Conservation (phyloP, 2,113 vertebrate species). For the Stigmatopora argus region DNA sequence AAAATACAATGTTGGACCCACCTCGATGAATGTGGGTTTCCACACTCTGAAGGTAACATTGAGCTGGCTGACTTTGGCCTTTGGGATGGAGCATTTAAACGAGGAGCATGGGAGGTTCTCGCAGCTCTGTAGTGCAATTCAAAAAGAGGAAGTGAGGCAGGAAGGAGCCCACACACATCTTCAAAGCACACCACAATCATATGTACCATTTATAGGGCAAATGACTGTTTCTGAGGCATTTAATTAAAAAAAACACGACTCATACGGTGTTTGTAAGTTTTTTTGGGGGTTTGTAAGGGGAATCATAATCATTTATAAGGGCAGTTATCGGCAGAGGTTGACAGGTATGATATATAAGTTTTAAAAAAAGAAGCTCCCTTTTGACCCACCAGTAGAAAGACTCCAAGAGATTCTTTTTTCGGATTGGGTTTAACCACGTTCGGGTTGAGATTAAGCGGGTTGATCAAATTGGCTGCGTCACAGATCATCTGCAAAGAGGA, state of each 20-base stretch:
- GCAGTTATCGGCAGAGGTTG: too few species aligned
- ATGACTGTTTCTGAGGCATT: too few species aligned
- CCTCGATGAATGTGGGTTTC: slow-evolving; percentile 89
- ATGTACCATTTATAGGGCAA: background rate
- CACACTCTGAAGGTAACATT: slow-evolving; percentile 85
- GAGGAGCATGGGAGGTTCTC: slow-evolving; percentile 60
- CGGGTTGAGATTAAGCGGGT: slow-evolving; percentile 64
- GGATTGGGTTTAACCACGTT: slow-evolving; percentile 29
- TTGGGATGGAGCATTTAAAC: slow-evolving; percentile 73
- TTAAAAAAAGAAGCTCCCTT: background rate
- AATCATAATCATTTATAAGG: too few species aligned
- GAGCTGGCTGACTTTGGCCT: slow-evolving; percentile 71
- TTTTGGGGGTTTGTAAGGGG: too few species aligned
- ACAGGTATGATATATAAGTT: too few species aligned
- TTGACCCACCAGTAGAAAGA: slow-evolving; percentile 77
- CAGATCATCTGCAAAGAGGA: slow-evolving; percentile 73
- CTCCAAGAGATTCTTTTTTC: slow-evolving; percentile 73
- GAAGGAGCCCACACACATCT: background rate
- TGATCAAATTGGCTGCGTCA: slow-evolving; percentile 45
- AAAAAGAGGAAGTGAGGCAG: slow-evolving; percentile 1
- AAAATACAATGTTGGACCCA: slow-evolving; percentile 46
- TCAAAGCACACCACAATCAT: background rate
- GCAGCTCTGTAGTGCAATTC: slow-evolving; percentile 72
- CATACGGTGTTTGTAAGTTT: too few species aligned
- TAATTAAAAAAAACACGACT: too few species aligned